Conservation (phyloP, 1,140 invertebrate species). For the Zaprionus lachaisei region DNA sequence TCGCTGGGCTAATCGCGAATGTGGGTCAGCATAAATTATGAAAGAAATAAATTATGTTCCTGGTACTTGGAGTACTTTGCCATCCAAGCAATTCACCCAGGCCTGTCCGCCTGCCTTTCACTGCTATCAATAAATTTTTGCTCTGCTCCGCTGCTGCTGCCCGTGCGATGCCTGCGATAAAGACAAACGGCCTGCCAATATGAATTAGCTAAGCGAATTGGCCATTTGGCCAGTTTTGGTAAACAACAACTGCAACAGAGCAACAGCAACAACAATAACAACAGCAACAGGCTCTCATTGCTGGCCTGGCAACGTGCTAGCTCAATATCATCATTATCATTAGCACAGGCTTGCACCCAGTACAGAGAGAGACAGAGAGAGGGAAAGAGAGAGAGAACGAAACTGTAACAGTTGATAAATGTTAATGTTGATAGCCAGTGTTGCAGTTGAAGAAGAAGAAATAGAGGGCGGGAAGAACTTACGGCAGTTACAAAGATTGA, state of each 20-base stretch:
- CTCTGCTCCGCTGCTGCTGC: constrained; percentile 31
- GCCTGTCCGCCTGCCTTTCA: constrained; percentile 66
- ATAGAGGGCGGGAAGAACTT: neutral
- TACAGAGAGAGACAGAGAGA: constrained; percentile 12
- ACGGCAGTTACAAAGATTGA: constrained; percentile 9
- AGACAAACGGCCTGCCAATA: constrained; percentile 80
- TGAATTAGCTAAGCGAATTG: constrained; percentile 82
- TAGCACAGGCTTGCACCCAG: constrained; percentile 69
- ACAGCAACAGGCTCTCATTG: too few species aligned
- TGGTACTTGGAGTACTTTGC: constrained; percentile 23
- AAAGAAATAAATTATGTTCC: constrained; percentile 53
- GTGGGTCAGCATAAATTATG: constrained; percentile 55
- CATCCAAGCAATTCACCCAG: constrained; percentile 15
- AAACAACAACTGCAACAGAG: constrained; percentile 49
- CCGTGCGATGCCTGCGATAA: constrained; percentile 67
- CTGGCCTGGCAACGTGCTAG: constrained; percentile 34
- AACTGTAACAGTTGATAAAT: constrained; percentile 82
- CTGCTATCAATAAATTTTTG: constrained; percentile 79
- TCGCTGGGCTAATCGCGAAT: constrained; percentile 34
- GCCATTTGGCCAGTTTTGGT: constrained; percentile 74
- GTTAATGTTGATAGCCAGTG: constrained; percentile 77
- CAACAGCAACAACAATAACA: neutral
- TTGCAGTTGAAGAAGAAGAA: constrained; percentile 36
- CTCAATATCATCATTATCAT: constrained; percentile 80
- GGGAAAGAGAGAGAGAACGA: constrained; percentile 29